Evolutionary conservation across 1,140 invertebrate genomes (phyloP).

Genomic region (Archivesica marissinica): DNA sequence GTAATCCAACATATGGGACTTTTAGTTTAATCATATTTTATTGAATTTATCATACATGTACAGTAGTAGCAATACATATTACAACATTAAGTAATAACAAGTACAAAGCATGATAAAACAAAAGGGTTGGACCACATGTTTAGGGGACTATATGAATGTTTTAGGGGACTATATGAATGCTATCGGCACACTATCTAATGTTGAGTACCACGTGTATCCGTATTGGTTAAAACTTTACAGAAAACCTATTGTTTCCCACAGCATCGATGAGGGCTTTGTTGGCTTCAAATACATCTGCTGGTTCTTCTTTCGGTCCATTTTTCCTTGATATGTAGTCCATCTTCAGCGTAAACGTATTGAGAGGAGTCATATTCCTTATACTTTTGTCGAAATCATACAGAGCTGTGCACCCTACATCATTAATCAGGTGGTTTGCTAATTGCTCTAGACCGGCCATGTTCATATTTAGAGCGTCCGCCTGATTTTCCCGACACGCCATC

Average conservation of each 20-base stretch:
- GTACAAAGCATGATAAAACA: no score
- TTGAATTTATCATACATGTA: no score
- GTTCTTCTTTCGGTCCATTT: not conserved
- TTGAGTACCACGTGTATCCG: no score
- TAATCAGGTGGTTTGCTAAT: slow-evolving; percentile 40
- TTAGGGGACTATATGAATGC: no score
- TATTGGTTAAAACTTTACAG: slow-evolving; percentile 28
- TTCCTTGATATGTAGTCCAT: slow-evolving; percentile 39
- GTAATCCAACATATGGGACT: no score
- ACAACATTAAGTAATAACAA: no score
- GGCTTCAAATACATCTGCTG: not conserved
- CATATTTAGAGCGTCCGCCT: not conserved
- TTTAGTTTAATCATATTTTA: no score
- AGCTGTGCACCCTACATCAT: slow-evolving; percentile 35
- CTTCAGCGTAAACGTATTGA: slow-evolving; percentile 40
- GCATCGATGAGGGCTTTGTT: slow-evolving; percentile 32
- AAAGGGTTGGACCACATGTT: no score
- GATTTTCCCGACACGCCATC: not conserved
- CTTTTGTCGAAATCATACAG: slow-evolving; percentile 35
- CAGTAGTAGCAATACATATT: no score
- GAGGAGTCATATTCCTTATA: slow-evolving; percentile 8
- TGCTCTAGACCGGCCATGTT: slow-evolving; percentile 38
- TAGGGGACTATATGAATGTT: no score
- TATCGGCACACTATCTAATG: no score
- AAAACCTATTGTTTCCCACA: slow-evolving; percentile 36